A percentile compares a stretch with the other conserved stretches of the same genome.
These are phyloP conservation scores for Microctenopoma steveboyesi DNA, from an alignment of 2,797 vertebrate genomes.

Conservation along the genomic window DNA sequence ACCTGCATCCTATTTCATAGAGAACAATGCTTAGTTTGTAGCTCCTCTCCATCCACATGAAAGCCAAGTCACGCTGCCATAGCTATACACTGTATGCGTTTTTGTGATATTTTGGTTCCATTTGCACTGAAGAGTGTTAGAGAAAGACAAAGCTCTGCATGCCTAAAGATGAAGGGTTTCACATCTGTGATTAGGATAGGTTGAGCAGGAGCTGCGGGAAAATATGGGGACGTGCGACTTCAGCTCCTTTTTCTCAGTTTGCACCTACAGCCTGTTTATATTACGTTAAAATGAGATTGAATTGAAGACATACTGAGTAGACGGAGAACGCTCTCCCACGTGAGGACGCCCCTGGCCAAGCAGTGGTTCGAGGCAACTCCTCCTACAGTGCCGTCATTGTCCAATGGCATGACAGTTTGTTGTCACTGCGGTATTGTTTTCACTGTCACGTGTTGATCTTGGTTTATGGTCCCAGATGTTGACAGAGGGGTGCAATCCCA, in stretches of 20 bases:
- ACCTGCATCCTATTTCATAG: slow-evolving; percentile 74
- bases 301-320: slow-evolving; percentile 20
- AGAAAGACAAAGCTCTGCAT: slow-evolving; percentile 26
- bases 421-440: slow-evolving; percentile 71
- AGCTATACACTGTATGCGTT: slow-evolving; percentile 62
- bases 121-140: slow-evolving; percentile 70
- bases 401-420: slow-evolving; percentile 65
- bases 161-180: slow-evolving; percentile 56
- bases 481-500: slow-evolving; percentile 65
- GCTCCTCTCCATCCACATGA: slow-evolving; percentile 77
- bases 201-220: slow-evolving; percentile 22
- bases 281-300: slow-evolving; percentile 30
- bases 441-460: slow-evolving; percentile 67
- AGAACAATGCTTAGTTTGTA: slow-evolving; percentile 79
- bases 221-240: neutral
- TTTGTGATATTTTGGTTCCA: slow-evolving; percentile 71
- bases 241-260: slow-evolving; percentile 21
- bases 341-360: slow-evolving; percentile 21
- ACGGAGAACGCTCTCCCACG: slow-evolving; percentile 9
- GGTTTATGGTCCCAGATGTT: slow-evolving; percentile 78
- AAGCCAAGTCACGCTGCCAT: slow-evolving; percentile 63
- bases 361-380: slow-evolving; percentile 38
- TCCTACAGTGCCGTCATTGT: slow-evolving; percentile 53
- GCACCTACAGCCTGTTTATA: slow-evolving; percentile 9
- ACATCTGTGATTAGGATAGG: neutral